Conservation (phyloP, 2,888 invertebrate species). For the Nebria brevicollis region DNA sequence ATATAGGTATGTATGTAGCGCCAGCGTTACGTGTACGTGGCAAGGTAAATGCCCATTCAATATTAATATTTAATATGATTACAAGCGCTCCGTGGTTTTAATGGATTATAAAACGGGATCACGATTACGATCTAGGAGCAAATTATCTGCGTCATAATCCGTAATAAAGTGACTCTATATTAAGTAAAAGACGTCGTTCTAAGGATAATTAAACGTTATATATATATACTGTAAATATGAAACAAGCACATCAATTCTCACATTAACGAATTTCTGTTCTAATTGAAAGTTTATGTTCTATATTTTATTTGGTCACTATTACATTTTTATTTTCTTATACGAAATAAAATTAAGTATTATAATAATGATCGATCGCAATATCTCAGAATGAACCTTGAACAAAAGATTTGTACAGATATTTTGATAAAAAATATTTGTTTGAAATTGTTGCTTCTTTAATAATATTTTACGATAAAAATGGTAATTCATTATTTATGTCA, state of each 20-base stretch:
- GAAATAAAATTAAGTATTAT: too few relatives aligned
- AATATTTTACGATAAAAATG: too few relatives aligned
- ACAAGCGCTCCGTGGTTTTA: conserved; percentile 39
- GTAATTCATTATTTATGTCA: not conserved
- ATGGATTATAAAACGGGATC: conserved; percentile 45
- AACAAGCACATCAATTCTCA: not conserved
- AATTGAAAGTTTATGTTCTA: too few relatives aligned
- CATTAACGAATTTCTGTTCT: too few relatives aligned
- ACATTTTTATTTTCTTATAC: too few relatives aligned
- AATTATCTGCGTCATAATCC: conserved; percentile 45
- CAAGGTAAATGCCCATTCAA: conserved; percentile 18
- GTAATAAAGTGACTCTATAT: conserved; percentile 47
- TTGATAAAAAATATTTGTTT: too few relatives aligned
- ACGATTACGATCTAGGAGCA: conserved; percentile 43
- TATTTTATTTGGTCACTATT: too few relatives aligned
- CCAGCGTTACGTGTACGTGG: not conserved
- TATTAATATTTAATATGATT: conserved; percentile 45
- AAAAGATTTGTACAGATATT: too few relatives aligned
- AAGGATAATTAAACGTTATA: conserved; percentile 45
- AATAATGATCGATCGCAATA: too few relatives aligned
- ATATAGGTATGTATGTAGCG: too few relatives aligned
- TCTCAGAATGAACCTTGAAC: too few relatives aligned
- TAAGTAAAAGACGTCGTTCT: conserved; percentile 45
- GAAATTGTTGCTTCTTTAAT: too few relatives aligned
- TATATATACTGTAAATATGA: conserved; percentile 43